A percentile compares a stretch with the other conserved stretches of the same genome.
These are phyloP conservation scores for Mixornis gularis DNA, from an alignment of 2,113 vertebrate species.

Conservation along the genomic window DNA sequence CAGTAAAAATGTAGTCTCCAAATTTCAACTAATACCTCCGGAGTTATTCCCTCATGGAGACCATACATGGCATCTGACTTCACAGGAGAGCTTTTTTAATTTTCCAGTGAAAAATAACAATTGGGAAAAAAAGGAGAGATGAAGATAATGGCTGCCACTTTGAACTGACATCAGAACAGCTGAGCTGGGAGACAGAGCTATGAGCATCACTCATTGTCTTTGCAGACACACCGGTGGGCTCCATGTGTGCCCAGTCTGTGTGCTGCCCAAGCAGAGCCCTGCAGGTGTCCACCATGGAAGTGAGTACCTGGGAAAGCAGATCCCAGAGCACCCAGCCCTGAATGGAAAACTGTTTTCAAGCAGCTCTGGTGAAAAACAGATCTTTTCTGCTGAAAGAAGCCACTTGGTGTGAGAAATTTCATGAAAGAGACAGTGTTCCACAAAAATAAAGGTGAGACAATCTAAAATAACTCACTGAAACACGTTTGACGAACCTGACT, in stretches of 20 bases:
- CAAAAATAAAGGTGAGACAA: neutral
- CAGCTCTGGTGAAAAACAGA: neutral
- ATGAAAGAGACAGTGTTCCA: neutral
- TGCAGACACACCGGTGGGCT: neutral
- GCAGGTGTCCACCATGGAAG: neutral
- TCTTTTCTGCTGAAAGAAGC: neutral
- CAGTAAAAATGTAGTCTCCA: neutral
- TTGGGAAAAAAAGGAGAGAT: neutral
- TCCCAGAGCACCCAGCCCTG: neutral
- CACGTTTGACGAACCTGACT: neutral
- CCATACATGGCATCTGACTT: neutral
- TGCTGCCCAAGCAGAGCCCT: neutral
- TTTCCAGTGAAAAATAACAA: neutral
- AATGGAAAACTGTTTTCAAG: neutral
- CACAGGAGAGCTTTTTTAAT: neutral
- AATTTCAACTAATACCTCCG: neutral
- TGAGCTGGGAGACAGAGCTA: neutral
- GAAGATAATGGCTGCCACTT: neutral
- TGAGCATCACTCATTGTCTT: neutral
- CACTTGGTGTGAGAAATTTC: neutral
- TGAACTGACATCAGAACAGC: neutral
- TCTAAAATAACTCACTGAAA: neutral
- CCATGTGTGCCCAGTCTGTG: rapidly evolving
- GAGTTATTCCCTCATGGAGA: neutral
- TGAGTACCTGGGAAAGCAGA: neutral